Evolutionary conservation across 2,888 invertebrate species (phyloP).

Genomic region (Anthophora plumipes): DNA sequence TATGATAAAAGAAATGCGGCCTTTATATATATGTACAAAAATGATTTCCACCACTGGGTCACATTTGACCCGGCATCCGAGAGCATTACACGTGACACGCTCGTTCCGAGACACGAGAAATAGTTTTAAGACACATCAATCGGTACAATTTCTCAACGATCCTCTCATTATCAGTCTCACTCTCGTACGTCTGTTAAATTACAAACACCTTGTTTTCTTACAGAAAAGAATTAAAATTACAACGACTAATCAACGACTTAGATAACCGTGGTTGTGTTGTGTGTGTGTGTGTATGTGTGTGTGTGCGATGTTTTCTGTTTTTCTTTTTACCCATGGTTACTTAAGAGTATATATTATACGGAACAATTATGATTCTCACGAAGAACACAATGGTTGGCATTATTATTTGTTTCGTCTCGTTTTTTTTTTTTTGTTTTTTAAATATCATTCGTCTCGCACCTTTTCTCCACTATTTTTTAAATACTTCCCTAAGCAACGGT

Average conservation of each 20-base stretch:
- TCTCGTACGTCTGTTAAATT: conserved; percentile 14
- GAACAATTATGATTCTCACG: conserved; percentile 80
- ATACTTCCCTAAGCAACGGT: conserved; percentile 73
- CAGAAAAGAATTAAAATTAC: conserved; percentile 76
- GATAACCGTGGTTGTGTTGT: conserved; percentile 63
- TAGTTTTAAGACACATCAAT: too few species aligned
- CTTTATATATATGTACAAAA: too few species aligned
- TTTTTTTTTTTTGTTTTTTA: too few species aligned
- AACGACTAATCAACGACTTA: conserved; percentile 80
- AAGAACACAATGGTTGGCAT: conserved; percentile 82
- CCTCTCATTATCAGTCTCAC: conserved; percentile 4
- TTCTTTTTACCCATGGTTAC: conserved; percentile 53
- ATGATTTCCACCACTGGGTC: too few species aligned
- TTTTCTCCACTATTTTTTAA: conserved; percentile 71
- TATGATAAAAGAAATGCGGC: too few species aligned
- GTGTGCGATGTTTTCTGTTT: too few species aligned
- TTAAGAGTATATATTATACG: conserved; percentile 74
- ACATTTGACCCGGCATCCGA: too few species aligned
- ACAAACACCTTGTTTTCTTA: conserved; percentile 59
- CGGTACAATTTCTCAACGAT: too few species aligned
- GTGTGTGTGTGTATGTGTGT: too few species aligned
- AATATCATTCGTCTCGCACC: conserved; percentile 74
- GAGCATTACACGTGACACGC: too few species aligned
- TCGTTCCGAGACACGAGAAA: too few species aligned
- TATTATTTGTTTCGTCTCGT: conserved; percentile 75